These are phyloP conservation scores for Drosophila simulans DNA, from an alignment of 1,140 invertebrate species.

Conservation along the genomic window DNA sequence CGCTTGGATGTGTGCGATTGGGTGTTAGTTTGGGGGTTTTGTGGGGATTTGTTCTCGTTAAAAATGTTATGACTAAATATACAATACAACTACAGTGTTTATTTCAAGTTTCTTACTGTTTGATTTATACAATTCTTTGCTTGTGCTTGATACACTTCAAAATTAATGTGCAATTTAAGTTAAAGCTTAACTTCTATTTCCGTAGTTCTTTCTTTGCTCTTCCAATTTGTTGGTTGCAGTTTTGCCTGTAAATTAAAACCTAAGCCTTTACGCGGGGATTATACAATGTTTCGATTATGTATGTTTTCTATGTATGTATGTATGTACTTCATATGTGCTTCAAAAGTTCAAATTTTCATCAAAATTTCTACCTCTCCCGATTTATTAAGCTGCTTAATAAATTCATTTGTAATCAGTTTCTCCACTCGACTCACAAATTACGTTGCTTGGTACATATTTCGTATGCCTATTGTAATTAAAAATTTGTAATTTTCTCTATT, in stretches of 20 bases:
- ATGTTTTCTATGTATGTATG: constrained; percentile 24
- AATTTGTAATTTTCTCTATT: constrained; percentile 43
- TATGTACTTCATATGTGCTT: constrained; percentile 68
- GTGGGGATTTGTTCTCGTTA: constrained; percentile 46
- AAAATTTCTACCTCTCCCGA: constrained; percentile 19
- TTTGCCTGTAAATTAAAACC: constrained; percentile 75
- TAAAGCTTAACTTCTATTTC: constrained; percentile 68
- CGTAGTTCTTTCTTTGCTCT: constrained; percentile 35
- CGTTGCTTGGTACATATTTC: constrained; percentile 21
- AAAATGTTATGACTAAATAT: constrained; percentile 72
- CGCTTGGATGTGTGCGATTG: constrained; percentile 49
- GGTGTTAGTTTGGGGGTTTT: constrained; percentile 25
- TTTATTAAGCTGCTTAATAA: constrained; percentile 82
- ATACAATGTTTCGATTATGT: constrained; percentile 60
- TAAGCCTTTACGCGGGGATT: constrained; percentile 52
- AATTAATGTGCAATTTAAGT: constrained; percentile 81
- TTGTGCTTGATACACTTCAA: constrained; percentile 79
- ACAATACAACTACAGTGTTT: constrained; percentile 75
- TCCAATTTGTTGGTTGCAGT: constrained; percentile 42
- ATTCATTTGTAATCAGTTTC: constrained; percentile 57
- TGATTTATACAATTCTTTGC: constrained; percentile 67
- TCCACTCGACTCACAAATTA: constrained; percentile 22
- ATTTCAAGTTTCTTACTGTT: constrained; percentile 48
- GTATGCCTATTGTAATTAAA: constrained; percentile 70
- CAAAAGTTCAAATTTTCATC: constrained; percentile 48